Evolutionary conservation across 2,797 vertebrate genomes (phyloP).

Genomic region (Halcyon leucocephala): DNA sequence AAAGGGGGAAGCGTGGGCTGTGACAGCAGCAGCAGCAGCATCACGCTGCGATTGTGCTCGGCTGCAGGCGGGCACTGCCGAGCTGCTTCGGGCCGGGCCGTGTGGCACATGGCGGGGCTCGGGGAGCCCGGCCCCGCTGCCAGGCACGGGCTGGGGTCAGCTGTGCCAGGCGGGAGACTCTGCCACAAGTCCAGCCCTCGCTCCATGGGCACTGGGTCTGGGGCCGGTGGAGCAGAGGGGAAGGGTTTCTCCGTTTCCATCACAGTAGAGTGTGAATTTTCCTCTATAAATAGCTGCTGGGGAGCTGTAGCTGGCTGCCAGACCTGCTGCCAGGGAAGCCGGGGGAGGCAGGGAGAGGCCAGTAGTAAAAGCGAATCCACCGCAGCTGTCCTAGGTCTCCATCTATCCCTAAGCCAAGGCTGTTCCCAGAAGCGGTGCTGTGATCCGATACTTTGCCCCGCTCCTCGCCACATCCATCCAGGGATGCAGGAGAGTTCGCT

Average conservation of each 20-base stretch:
- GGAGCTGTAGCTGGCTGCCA: slow-evolving; percentile 8
- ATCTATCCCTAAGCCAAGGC: slow-evolving; percentile 6
- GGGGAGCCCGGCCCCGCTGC: not conserved
- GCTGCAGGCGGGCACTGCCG: not conserved
- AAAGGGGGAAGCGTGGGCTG: fast-evolving
- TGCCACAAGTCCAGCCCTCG: not conserved
- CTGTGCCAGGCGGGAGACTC: not conserved
- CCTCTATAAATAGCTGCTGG: slow-evolving; percentile 69
- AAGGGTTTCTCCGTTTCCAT: slow-evolving; percentile 35
- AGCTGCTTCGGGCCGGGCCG: fast-evolving
- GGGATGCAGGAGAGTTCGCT: not conserved
- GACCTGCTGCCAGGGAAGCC: slow-evolving; percentile 50
- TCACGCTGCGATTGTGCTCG: fast-evolving
- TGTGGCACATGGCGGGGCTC: fast-evolving
- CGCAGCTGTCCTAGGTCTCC: slow-evolving; percentile 60
- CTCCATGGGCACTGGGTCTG: not conserved
- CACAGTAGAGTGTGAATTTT: slow-evolving; percentile 28
- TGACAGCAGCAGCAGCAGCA: not conserved
- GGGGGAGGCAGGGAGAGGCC: slow-evolving; percentile 1
- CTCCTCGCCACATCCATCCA: not conserved
- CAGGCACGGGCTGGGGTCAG: not conserved
- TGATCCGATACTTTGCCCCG: slow-evolving; percentile 48
- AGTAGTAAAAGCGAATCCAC: slow-evolving; percentile 57
- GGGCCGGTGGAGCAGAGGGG: not conserved
- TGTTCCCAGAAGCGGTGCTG: slow-evolving; percentile 52